Evolutionary conservation across 2,113 vertebrate species (phyloP).

Genomic region (Rutilus rutilus): DNA sequence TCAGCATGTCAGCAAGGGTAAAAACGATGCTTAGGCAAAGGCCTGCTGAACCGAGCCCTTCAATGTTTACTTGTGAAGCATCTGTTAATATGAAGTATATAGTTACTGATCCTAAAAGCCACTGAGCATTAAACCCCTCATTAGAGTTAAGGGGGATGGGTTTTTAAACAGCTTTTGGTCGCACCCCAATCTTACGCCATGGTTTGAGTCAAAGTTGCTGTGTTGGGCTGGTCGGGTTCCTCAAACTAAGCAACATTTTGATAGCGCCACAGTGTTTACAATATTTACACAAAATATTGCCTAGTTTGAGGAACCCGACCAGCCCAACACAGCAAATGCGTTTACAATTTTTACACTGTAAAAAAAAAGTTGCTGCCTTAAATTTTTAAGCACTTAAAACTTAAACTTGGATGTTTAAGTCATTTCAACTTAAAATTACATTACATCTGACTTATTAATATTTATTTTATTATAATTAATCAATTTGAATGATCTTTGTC

Average conservation of each 20-base stretch:
- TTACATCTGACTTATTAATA: too few species aligned
- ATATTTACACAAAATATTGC: neutral
- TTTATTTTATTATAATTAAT: too few species aligned
- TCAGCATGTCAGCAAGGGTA: neutral
- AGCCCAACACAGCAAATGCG: too few species aligned
- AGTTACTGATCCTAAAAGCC: constrained; percentile 4
- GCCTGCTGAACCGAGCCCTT: neutral
- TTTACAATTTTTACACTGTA: too few species aligned
- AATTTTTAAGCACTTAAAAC: too few species aligned
- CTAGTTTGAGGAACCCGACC: too few species aligned
- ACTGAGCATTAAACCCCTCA: neutral
- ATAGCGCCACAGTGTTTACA: neutral
- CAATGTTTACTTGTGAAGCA: neutral
- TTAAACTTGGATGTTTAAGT: too few species aligned
- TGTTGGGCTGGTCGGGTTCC: neutral
- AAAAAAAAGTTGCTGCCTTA: too few species aligned
- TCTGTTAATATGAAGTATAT: neutral
- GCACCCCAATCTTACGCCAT: neutral
- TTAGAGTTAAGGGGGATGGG: neutral
- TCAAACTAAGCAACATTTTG: neutral
- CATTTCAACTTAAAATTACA: too few species aligned
- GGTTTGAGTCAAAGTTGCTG: neutral
- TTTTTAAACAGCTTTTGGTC: neutral
- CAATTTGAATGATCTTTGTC: too few species aligned
- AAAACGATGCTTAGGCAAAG: neutral